phyloP scores from a whole-genome alignment of 2,888 invertebrate genomes.

The Boloria euphrosyne region DNA sequence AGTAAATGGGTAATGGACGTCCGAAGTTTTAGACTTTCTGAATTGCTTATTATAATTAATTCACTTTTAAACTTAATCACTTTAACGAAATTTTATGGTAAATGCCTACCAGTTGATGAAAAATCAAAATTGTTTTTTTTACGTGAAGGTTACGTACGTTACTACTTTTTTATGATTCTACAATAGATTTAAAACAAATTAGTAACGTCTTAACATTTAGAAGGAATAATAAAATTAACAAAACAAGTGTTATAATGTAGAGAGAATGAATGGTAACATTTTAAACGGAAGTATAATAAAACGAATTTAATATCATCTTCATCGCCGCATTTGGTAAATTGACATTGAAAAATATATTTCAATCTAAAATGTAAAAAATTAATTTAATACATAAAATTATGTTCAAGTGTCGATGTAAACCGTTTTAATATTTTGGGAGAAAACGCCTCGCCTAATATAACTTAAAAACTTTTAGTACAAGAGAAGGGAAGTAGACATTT shows the following conservation, averaged over 20 bases:
- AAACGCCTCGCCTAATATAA: constrained; percentile 14
- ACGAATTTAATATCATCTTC: constrained; percentile 23
- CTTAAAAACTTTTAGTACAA: constrained; percentile 47
- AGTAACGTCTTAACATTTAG: not conserved
- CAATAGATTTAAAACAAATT: too few relatives aligned
- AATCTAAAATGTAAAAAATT: too few relatives aligned
- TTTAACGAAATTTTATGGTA: constrained; percentile 6
- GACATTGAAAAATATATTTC: too few relatives aligned
- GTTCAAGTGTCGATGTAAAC: too few relatives aligned
- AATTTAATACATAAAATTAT: too few relatives aligned
- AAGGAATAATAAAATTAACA: not conserved
- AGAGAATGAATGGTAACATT: not conserved
- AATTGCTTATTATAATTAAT: constrained; percentile 19
- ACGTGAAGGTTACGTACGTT: not conserved
- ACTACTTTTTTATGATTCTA: too few relatives aligned
- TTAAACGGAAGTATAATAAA: constrained; percentile 24
- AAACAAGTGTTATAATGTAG: constrained; percentile 4
- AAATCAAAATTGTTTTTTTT: not conserved
- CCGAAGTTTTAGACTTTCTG: constrained; percentile 9
- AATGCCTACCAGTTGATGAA: constrained; percentile 1
- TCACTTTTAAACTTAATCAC: constrained; percentile 15
- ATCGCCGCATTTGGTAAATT: constrained; percentile 26
- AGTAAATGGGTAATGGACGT: constrained; percentile 20
- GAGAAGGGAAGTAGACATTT: constrained; percentile 68
- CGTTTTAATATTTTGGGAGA: too few relatives aligned